A percentile compares a stretch with the other conserved stretches of the same genome.
Conservation (phyloP, 2,113 vertebrate species). For the Cynopterus brachyotis region DNA sequence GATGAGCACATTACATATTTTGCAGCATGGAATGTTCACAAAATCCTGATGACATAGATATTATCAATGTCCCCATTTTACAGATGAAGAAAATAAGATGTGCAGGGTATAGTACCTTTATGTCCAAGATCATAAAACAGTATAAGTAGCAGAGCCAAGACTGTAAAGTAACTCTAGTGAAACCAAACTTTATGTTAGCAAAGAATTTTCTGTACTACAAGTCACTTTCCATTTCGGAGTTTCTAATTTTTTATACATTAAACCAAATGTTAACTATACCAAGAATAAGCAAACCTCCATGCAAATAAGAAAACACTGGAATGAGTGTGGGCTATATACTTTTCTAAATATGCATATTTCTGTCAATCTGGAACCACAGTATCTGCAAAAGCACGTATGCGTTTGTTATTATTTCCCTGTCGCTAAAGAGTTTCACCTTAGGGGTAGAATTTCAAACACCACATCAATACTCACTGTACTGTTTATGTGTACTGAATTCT, state of each 20-base stretch:
- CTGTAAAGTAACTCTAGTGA: not conserved
- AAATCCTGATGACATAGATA: not conserved
- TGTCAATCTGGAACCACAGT: not conserved
- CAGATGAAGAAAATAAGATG: not conserved
- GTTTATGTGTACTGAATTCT: not conserved
- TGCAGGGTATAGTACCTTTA: not conserved
- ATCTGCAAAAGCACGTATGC: not conserved
- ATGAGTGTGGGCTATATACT: not conserved
- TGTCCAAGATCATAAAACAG: not conserved
- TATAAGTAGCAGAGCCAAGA: not conserved
- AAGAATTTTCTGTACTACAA: conserved; percentile 1
- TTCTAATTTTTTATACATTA: conserved; percentile 13
- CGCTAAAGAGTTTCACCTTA: not conserved
- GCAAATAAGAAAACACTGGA: not conserved
- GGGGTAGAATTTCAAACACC: not conserved
- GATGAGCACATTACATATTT: not conserved
- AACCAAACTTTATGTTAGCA: not conserved
- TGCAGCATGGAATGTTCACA: not conserved
- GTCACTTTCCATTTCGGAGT: not conserved
- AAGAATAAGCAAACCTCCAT: not conserved
- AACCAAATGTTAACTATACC: not conserved
- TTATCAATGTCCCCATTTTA: conserved; percentile 1
- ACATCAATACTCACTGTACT: not conserved
- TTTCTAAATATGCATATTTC: conserved; percentile 9
- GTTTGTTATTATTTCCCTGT: not conserved